Percentiles rank a stretch among this genome's conserved stretches.
phyloP scores from a whole-genome alignment of 2,888 invertebrate species.

The Parthenolecanium corni region DNA sequence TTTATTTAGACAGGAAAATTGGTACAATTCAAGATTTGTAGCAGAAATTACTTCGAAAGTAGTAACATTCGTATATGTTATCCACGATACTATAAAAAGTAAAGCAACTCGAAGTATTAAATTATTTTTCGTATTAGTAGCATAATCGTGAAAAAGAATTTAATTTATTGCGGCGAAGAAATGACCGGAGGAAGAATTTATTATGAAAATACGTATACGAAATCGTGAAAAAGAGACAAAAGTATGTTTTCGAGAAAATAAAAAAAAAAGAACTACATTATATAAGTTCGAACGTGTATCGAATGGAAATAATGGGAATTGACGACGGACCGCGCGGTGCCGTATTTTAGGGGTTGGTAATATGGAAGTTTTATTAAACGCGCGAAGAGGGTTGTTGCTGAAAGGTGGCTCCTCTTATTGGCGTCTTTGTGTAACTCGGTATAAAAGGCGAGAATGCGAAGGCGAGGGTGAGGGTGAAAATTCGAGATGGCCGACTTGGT shows the following conservation, averaged over 20 bases:
- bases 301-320: slow-evolving; percentile 4
- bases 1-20: too few species aligned
- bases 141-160: too few species aligned
- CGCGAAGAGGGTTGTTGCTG: slow-evolving; percentile 24
- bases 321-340: background rate
- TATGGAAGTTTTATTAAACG: slow-evolving; percentile 10
- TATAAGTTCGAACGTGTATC: slow-evolving; percentile 1
- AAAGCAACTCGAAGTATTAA: too few species aligned
- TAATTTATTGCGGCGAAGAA: too few species aligned
- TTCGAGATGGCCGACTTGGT: background rate
- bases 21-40: too few species aligned
- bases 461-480: slow-evolving; percentile 3
- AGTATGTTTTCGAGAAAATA: background rate
- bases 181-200: too few species aligned
- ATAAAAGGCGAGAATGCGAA: slow-evolving; percentile 17
- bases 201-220: background rate
- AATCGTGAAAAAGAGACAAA: background rate
- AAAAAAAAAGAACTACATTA: background rate
- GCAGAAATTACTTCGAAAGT: too few species aligned
- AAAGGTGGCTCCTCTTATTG: slow-evolving; percentile 23
- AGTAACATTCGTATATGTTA: too few species aligned
- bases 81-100: too few species aligned
- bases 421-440: slow-evolving; percentile 25
- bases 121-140: too few species aligned
- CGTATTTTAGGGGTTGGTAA: slow-evolving; percentile 3